Evolutionary conservation across 2,888 invertebrate species (phyloP), one percentile per base, ranked within the genome.

Genomic region (Drosophila mayaguana): DNA sequence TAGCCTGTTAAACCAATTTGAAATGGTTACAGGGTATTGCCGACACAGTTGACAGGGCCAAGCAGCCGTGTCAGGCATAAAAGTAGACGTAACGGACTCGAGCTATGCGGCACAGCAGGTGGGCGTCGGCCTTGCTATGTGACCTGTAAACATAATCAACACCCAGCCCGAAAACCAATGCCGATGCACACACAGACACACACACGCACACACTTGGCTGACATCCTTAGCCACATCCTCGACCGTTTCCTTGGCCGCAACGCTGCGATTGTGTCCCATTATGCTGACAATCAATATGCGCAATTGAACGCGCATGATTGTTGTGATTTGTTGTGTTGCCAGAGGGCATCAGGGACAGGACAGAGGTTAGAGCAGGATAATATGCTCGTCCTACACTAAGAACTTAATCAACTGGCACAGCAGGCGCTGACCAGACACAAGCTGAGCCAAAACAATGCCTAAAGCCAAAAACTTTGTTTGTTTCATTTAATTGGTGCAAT

Each of bases 241-340:
- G 32, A 53, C 42, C 56, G 65, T 70, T 72, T 68, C 62, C 62
- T 63, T 53, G 67, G 63, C 63, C 72, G 67, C 67, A 76, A 43
- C 46, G 64, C 66, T 53, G 68, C 60, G 55, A 57, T 60, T 69
- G 73, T 69, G 63, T 46, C 61, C 66, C 75, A 74, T 87, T 89
- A 83, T 86, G 76, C 82, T 78, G 78, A 75, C 89, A 90, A 89
- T 90, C 83, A 85, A 80, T 86, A 86, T 83, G 85, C 88, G 76
- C 89, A 90, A 90, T 90, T 89, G 88, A 83, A 78, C 82, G 72
- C 71, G 61, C 72, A 69, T 79, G 80, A 87, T 87, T 84, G 80
- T 86, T 83, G 78, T 86, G 83, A 89, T 84, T 85, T 85, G 78
- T 69, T 55, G 72, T 34, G 51, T 42, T 48, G 46, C 18, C 71